These are phyloP conservation scores for Chalcosyrphus nemorum DNA, from an alignment of 2,888 invertebrate species.

Conservation along the genomic window DNA sequence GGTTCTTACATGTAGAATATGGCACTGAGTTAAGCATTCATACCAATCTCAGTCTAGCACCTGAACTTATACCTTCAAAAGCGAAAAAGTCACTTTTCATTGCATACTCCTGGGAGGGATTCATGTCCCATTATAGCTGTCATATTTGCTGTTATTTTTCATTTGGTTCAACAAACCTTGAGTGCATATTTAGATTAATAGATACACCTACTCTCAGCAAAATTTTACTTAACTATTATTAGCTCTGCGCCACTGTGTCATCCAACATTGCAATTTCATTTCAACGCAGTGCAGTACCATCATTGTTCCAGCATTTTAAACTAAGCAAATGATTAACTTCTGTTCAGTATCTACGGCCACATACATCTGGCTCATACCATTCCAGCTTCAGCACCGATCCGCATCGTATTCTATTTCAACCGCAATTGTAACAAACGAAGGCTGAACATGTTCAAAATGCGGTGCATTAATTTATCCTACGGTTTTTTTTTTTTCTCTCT, in stretches of 20 bases:
- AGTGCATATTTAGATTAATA: no score
- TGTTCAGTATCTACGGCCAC: neutral
- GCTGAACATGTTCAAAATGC: slow-evolving; percentile 26
- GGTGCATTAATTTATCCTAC: slow-evolving; percentile 21
- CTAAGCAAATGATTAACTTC: neutral
- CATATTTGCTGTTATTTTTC: no score
- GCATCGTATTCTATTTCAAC: slow-evolving; percentile 2
- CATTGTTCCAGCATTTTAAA: slow-evolving; percentile 7
- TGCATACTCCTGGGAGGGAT: no score
- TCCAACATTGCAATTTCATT: neutral
- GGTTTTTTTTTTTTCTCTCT: slow-evolving; percentile 3
- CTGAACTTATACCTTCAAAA: no score
- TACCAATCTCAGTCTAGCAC: no score
- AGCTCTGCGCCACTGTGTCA: neutral
- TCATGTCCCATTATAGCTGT: no score
- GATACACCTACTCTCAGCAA: no score
- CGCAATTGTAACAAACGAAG: slow-evolving; percentile 1
- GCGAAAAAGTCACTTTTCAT: no score
- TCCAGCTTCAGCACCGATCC: neutral
- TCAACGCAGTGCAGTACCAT: neutral
- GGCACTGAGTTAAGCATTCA: no score
- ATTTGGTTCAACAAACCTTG: no score
- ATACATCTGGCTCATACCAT: neutral
- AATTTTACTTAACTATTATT: neutral
- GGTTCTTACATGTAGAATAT: no score